Conservation (phyloP, 2,888 invertebrate genomes). For the Dendrolimus houi region DNA sequence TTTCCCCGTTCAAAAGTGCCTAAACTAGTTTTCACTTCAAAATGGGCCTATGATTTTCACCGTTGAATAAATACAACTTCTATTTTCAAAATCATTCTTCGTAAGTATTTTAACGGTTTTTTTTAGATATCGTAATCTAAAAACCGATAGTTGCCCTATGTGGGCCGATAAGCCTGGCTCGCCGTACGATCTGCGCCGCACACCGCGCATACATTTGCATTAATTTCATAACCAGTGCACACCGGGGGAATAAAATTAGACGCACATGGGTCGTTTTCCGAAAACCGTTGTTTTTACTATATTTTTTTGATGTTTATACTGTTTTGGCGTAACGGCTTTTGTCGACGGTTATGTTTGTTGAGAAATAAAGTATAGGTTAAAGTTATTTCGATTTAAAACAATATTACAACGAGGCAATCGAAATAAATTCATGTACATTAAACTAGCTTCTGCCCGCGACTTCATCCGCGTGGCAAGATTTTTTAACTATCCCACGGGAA, state of each 20-base stretch:
- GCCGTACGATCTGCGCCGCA: not conserved
- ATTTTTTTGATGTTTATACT: conserved; percentile 26
- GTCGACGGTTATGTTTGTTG: not conserved
- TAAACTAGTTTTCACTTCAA: no score
- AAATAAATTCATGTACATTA: no score
- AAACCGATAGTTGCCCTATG: not conserved
- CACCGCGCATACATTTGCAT: conserved; percentile 68
- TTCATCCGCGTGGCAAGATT: no score
- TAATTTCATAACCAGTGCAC: conserved; percentile 70
- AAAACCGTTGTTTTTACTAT: conserved; percentile 55
- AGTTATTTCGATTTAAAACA: no score
- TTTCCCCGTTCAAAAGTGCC: no score
- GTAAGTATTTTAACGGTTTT: not conserved
- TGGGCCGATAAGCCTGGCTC: not conserved
- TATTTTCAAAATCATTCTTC: no score
- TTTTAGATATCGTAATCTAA: not conserved
- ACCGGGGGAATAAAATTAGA: conserved; percentile 72
- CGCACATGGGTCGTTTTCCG: conserved; percentile 59
- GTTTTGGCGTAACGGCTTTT: conserved; percentile 46
- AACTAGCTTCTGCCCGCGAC: no score
- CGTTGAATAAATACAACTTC: no score
- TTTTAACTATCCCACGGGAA: no score
- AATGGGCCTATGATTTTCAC: no score
- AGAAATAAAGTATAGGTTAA: no score
- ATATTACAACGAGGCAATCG: no score